Conservation (phyloP, 23 tunicate genomes). For the Ciona savignyi region DNA sequence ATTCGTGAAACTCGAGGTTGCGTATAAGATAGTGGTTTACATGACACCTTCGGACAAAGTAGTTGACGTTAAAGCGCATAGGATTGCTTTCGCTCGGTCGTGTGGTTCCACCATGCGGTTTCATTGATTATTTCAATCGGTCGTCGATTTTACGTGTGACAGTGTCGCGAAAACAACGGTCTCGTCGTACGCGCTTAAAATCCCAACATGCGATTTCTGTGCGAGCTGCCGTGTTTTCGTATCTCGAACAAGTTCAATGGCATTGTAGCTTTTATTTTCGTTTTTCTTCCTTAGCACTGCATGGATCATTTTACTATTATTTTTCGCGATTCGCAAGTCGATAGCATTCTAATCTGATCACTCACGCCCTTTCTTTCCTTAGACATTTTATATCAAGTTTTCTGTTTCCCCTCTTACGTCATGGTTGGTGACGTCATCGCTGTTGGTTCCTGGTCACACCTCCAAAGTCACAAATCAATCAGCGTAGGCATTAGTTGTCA, state of each 20-base stretch:
- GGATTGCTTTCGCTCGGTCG: no score
- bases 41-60: no score
- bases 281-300: neutral
- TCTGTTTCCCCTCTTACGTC: neutral
- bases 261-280: neutral
- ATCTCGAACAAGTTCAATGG: neutral
- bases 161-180: no score
- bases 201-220: no score
- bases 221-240: no score
- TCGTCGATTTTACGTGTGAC: no score
- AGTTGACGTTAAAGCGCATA: no score
- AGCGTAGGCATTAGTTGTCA: neutral
- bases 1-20: no score
- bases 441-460: neutral
- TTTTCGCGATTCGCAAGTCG: neutral
- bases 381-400: neutral
- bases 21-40: no score
- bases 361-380: neutral
- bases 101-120: no score
- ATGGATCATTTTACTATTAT: neutral
- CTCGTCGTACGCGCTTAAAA: no score
- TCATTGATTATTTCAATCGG: no score
- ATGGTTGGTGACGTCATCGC: neutral
- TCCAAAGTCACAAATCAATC: neutral
- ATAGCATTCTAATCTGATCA: neutral